Evolutionary conservation across 2,888 invertebrate species (phyloP).

Genomic region (Epsilonema sp.): DNA sequence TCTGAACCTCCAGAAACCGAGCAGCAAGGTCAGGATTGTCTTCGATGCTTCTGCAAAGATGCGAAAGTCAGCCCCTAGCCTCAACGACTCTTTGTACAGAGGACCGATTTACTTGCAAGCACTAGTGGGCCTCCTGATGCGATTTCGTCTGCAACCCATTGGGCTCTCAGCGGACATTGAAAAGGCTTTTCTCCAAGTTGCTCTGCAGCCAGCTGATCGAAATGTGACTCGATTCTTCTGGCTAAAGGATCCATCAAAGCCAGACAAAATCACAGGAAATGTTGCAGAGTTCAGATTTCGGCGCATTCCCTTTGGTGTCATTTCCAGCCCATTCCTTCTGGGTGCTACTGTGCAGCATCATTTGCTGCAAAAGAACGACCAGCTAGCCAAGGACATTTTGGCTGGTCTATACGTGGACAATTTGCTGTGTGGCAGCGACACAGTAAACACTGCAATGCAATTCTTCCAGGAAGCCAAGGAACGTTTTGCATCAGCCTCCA

Average conservation of each 20-base stretch:
- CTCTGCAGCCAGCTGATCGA: constrained; percentile 4
- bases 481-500: constrained; percentile 9
- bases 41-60: constrained; percentile 20
- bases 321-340: constrained; percentile 18
- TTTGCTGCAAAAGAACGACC: constrained; percentile 15
- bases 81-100: constrained; percentile 23
- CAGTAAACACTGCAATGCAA: constrained; percentile 11
- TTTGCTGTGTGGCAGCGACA: constrained; percentile 13
- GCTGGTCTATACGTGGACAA: constrained; percentile 25
- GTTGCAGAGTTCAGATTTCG: constrained; percentile 12
- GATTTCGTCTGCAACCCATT: too few relatives aligned
- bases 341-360: constrained; percentile 18
- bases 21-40: constrained; percentile 23
- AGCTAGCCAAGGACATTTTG: constrained; percentile 10
- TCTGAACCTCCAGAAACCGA: constrained; percentile 15
- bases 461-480: constrained; percentile 10
- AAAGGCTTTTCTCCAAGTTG: constrained; percentile 29
- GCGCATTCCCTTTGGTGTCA: constrained; percentile 26
- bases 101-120: too few relatives aligned
- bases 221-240: constrained; percentile 28
- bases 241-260: constrained; percentile 14
- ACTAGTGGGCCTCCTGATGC: too few relatives aligned
- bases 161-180: constrained; percentile 25
- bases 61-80: constrained; percentile 14
- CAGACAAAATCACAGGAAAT: not conserved